phyloP scores from a whole-genome alignment of 2,888 invertebrate genomes.

The Zelleria hepariella region DNA sequence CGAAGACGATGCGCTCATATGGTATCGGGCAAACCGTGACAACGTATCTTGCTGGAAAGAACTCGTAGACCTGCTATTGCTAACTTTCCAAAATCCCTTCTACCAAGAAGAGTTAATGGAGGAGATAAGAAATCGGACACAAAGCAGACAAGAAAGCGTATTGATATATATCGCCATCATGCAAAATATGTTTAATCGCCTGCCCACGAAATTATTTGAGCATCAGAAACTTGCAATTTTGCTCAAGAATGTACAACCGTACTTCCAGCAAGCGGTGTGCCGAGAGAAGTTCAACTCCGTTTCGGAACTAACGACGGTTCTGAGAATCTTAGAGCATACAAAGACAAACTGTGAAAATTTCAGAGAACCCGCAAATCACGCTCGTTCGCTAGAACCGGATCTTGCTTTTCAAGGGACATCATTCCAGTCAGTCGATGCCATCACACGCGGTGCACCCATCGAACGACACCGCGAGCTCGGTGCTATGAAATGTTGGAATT shows the following conservation, averaged over 20 bases:
- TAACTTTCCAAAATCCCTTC: conserved; percentile 1
- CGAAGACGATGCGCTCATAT: conserved; percentile 5
- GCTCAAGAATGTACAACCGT: neutral
- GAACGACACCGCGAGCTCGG: neutral
- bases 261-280: neutral
- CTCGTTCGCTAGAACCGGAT: neutral
- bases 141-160: neutral
- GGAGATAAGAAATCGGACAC: conserved; percentile 4
- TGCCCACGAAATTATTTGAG: neutral
- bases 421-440: neutral
- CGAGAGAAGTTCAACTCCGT: neutral
- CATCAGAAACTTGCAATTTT: neutral
- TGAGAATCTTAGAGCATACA: neutral
- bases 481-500: neutral
- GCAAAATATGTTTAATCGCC: conserved; percentile 8
- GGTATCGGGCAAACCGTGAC: conserved; percentile 4
- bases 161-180: conserved; percentile 2
- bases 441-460: neutral
- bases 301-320: neutral
- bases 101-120: conserved; percentile 7
- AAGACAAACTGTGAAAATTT: neutral
- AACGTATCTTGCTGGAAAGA: neutral
- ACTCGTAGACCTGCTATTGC: neutral
- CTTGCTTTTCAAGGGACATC: neutral
- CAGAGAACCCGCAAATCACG: neutral